Evolutionary conservation across 92 coral and sea anemone species (phyloP), one percentile per base, ranked within the genome.

Genomic region (Pocillopora grandis): DNA sequence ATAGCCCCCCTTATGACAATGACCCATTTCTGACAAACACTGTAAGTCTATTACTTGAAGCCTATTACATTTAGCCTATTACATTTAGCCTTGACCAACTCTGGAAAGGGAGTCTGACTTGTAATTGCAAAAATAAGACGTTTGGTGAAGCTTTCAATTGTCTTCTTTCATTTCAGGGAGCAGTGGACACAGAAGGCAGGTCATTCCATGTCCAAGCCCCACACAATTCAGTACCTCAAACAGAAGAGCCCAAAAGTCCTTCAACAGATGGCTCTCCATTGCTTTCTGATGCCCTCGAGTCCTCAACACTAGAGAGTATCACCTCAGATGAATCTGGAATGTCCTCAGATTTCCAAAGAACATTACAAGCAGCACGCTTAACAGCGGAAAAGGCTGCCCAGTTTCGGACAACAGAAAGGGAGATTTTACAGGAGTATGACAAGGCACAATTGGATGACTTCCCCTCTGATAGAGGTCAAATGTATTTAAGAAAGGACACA

Each of bases 291-390:
- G 77, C 59, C 10, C 79, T 74, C 31, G 79, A 82, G 63, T 82
- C 86, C 2, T 82, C 86, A 31, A 83, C 90, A 14, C 58, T 83
- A 67, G 85, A 85, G 6, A 79, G 85, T 58, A 86, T 78, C 52
- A 87, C 88, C 33, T 90, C 87, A 1, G 72, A 85, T 83, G 88
- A 83, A 62, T 62, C 86, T 17, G 77, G 15, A 33, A 71, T 83
- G 10, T 80, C 73, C 20, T 90, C 93, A 18, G 90, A 87, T 21
- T 82, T 82, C 31, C 42, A 19, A 72, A 56, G 64, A n/a, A 82
- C 86, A 19, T 62, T 82, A 11, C 79, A 75, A 49, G 77, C 79
- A 5, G 86, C 86, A 19, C 78, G 68, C 20, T 78, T 62, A 1
- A 82, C 86, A 2, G 86, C 63, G 18, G 86, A 82, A 37, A 82